Conservation (phyloP, 2,797 vertebrate species). For the Poeciliopsis paucimaculata region DNA sequence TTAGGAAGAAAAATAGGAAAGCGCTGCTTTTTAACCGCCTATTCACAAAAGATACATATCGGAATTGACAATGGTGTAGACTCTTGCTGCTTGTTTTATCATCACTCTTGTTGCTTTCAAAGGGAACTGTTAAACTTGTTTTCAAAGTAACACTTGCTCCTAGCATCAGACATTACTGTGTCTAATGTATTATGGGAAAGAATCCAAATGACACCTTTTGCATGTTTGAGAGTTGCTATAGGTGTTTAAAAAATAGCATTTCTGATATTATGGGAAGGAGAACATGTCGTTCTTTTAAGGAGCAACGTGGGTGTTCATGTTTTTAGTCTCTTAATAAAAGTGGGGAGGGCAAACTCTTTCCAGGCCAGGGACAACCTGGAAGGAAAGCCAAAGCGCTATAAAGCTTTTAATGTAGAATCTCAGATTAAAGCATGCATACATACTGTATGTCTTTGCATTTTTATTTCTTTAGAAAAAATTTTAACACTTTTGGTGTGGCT, state of each 20-base stretch:
- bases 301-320: constrained; percentile 1
- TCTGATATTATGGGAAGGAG: constrained; percentile 3
- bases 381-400: not conserved
- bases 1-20: not conserved
- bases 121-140: not conserved
- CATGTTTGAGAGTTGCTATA: not conserved
- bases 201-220: constrained; percentile 7
- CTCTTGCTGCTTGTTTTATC: not conserved
- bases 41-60: not conserved
- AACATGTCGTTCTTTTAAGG: constrained; percentile 13
- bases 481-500: no score
- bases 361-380: not conserved
- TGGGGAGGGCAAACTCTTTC: not conserved
- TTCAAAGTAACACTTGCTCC: constrained; percentile 5
- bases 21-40: not conserved
- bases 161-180: constrained; percentile 3
- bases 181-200: constrained; percentile 2
- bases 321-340: constrained; percentile 15
- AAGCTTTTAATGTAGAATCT: not conserved
- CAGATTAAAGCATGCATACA: not conserved
- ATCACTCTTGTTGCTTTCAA: not conserved
- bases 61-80: not conserved
- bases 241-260: constrained; percentile 1
- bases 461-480: not conserved
- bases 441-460: not conserved